Evolutionary conservation across 2,113 vertebrate genomes (phyloP).

Genomic region (human (Homo sapiens)): GRCh38 chr6:91865501-91866000

Average conservation of each 20-base stretch:
- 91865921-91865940: background rate
- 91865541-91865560: constrained; percentile 27
- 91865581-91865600: constrained; percentile 31
- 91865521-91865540: constrained; percentile 30
- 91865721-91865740: background rate
- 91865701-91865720: background rate
- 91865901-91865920: background rate
- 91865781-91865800: background rate
- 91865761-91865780: background rate
- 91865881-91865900: background rate
- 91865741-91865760: constrained; percentile 18
- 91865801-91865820: background rate
- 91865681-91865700: background rate
- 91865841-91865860: background rate
- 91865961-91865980: background rate
- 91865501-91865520: background rate
- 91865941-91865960: background rate
- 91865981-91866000: background rate
- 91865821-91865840: background rate
- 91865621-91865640: background rate
- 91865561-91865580: background rate
- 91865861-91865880: background rate
- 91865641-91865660: constrained; percentile 1
- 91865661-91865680: background rate
- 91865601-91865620: background rate